Percentiles rank a stretch among this genome's conserved stretches.
Evolutionary conservation across 2,113 vertebrate genomes (phyloP).

Genomic region (Thalassoma bifasciatum): DNA sequence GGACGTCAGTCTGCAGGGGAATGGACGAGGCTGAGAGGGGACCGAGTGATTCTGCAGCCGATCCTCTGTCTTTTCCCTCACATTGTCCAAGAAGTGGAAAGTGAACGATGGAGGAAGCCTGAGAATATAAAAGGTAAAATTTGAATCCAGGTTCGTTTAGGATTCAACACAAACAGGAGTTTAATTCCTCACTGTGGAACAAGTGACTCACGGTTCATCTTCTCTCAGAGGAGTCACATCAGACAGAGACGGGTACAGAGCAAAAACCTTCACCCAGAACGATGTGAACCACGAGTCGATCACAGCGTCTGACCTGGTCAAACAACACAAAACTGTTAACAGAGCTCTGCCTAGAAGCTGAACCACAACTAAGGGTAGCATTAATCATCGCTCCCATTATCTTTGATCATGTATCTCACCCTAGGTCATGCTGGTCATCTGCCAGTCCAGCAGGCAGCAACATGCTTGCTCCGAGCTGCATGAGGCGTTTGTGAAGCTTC

Average conservation of each 20-base stretch:
- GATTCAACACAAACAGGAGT: neutral
- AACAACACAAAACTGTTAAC: neutral
- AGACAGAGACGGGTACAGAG: conserved; percentile 80
- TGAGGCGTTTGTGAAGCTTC: conserved; percentile 92
- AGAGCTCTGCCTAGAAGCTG: neutral
- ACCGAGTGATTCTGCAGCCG: neutral
- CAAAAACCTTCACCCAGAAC: conserved; percentile 88
- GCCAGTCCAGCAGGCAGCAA: conserved; percentile 88
- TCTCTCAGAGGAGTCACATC: conserved; percentile 77
- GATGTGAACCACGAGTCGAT: conserved; percentile 89
- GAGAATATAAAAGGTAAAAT: conserved; percentile 3
- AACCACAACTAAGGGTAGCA: no score
- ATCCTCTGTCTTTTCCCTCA: neutral
- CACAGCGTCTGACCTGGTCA: conserved; percentile 89
- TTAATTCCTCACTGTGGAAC: no score
- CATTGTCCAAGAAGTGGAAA: conserved; percentile 83
- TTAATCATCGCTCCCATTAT: no score
- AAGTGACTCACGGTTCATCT: conserved; percentile 83
- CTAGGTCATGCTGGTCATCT: conserved; percentile 95
- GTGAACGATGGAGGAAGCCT: conserved; percentile 89
- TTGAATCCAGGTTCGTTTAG: neutral
- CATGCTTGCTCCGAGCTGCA: conserved; percentile 88
- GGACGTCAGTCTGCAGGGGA: conserved; percentile 83
- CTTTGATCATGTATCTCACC: conserved; percentile 81
- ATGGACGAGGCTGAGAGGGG: conserved; percentile 81